phyloP scores from a whole-genome alignment of 2,113 vertebrate genomes.

The Pelodiscus sinensis region DNA sequence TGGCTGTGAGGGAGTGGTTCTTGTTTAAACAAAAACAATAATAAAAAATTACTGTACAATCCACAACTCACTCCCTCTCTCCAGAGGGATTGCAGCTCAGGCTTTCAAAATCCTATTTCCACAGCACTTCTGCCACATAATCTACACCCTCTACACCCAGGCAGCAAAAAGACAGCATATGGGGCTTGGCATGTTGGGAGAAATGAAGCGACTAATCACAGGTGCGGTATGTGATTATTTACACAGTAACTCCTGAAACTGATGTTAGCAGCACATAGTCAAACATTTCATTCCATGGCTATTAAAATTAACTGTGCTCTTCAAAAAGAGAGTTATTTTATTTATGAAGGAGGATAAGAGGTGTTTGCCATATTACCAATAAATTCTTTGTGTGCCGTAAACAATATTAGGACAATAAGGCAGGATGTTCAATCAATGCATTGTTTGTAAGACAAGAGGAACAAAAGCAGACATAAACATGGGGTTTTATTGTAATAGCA shows the following conservation, averaged over 20 bases:
- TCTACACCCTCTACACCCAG: rapidly evolving
- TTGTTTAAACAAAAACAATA: not conserved
- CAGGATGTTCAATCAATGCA: not conserved
- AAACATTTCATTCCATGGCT: not conserved
- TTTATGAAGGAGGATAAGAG: not conserved
- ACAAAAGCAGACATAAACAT: not conserved
- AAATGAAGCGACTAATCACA: not conserved
- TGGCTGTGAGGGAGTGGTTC: not conserved
- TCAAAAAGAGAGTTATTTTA: not conserved
- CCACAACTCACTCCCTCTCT: not conserved
- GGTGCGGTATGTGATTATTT: not conserved
- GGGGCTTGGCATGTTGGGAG: not conserved
- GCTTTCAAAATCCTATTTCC: not conserved
- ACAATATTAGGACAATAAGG: not conserved
- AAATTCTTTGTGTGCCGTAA: conserved; percentile 8
- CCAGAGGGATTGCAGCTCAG: not conserved
- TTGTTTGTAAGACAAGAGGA: not conserved
- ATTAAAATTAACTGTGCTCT: not conserved
- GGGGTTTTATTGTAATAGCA: not conserved
- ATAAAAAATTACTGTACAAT: not conserved
- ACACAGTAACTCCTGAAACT: not conserved
- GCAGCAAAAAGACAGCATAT: rapidly evolving
- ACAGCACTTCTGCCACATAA: not conserved
- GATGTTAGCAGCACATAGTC: not conserved
- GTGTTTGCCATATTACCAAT: not conserved